These are phyloP conservation scores for Papilio helenus DNA, from an alignment of 1,140 invertebrate species.

Conservation along the genomic window DNA sequence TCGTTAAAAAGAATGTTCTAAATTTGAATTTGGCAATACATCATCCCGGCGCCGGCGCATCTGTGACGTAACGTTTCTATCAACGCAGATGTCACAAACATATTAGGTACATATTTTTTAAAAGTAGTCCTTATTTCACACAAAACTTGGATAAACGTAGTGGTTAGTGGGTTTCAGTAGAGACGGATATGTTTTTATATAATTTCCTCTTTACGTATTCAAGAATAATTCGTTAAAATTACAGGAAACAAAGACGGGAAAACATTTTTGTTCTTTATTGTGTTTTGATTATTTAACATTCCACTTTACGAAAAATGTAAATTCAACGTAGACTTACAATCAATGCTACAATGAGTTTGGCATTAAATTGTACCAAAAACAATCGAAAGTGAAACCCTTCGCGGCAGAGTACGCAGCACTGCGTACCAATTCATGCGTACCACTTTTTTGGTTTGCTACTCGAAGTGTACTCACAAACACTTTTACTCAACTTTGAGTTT, in stretches of 20 bases:
- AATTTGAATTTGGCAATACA: constrained; percentile 62
- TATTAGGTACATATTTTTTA: neutral
- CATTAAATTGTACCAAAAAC: neutral
- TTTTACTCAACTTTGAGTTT: constrained; percentile 25
- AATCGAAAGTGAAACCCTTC: constrained; percentile 30
- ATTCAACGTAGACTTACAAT: too few relatives aligned
- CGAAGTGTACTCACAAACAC: constrained; percentile 21
- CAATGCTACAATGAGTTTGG: neutral
- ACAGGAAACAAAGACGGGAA: too few relatives aligned
- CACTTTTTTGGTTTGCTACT: constrained; percentile 15
- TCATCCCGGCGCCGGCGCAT: constrained; percentile 62
- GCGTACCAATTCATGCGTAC: constrained; percentile 35
- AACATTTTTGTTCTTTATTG: too few relatives aligned
- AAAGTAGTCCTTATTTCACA: neutral
- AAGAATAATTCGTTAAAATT: too few relatives aligned
- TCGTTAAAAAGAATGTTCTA: constrained; percentile 45
- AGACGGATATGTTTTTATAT: neutral
- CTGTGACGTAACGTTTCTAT: constrained; percentile 56
- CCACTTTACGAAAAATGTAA: too few relatives aligned
- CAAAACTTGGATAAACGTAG: neutral
- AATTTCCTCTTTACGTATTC: neutral
- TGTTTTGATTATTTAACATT: too few relatives aligned
- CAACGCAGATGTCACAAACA: constrained; percentile 50
- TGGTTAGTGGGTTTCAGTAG: neutral
- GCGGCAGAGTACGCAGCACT: constrained; percentile 26